These are phyloP conservation scores for Prorops nasuta DNA, from an alignment of 1,140 invertebrate species.

Conservation along the genomic window DNA sequence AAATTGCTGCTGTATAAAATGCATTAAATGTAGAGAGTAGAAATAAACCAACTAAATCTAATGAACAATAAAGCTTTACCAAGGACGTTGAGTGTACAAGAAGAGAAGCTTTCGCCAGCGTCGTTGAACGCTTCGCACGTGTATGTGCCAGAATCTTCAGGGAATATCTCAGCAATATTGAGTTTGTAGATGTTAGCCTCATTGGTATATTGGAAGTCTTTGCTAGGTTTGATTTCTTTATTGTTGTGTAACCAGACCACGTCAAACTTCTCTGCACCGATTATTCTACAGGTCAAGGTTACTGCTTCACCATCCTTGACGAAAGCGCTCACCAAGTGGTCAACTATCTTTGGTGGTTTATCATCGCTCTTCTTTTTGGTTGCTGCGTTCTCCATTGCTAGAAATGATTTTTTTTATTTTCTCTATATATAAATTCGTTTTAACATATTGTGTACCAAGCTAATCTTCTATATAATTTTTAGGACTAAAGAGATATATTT, in stretches of 20 bases:
- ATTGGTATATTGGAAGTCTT: slow-evolving; percentile 91
- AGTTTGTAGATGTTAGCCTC: slow-evolving; percentile 89
- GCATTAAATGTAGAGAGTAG: too few species aligned
- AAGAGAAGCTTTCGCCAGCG: slow-evolving; percentile 88
- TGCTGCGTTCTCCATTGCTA: slow-evolving; percentile 65
- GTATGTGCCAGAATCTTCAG: slow-evolving; percentile 90
- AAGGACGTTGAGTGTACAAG: slow-evolving; percentile 79
- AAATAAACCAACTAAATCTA: too few species aligned
- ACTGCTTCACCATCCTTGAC: slow-evolving; percentile 87
- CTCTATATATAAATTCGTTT: neutral
- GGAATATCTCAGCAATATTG: slow-evolving; percentile 91
- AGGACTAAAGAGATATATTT: too few species aligned
- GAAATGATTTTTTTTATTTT: slow-evolving; percentile 20
- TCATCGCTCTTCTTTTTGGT: slow-evolving; percentile 62
- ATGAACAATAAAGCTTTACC: too few species aligned
- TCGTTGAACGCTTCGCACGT: slow-evolving; percentile 97
- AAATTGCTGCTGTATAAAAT: too few species aligned
- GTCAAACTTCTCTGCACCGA: slow-evolving; percentile 85
- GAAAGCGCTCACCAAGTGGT: slow-evolving; percentile 75
- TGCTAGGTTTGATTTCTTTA: slow-evolving; percentile 93
- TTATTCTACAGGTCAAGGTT: slow-evolving; percentile 80
- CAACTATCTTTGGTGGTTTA: slow-evolving; percentile 79
- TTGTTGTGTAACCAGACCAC: slow-evolving; percentile 95
- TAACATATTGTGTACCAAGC: too few species aligned
- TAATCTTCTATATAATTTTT: too few species aligned